Base-by-base conservation (phyloP, 2,113 vertebrate species). In the Brachyistius frenatus region DNA sequence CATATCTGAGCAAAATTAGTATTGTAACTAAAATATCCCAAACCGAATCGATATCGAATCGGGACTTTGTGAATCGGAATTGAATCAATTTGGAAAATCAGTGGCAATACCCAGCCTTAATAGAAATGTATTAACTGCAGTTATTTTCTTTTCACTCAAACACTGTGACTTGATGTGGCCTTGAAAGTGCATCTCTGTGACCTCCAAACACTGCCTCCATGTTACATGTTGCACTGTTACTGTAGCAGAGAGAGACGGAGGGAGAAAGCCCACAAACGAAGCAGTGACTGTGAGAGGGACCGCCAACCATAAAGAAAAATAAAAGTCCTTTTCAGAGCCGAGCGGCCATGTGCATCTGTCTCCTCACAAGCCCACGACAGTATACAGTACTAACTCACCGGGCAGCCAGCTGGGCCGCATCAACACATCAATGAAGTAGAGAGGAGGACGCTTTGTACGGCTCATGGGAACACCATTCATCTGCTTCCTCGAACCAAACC, bases 361-460 rank as follows among this genome's bases (percentile, higher is more conserved):
- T 72, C 16, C 53, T 71, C 60, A 80, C 80, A 66, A 80, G 71
- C 74, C 58, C 80, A 78, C 66, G 81, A 77, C 72, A 76, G 75
- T 75, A 57, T 68, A 83, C 80, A 84, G 83, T 75, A 50, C 61
- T 75, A 54, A 67, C 80, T 81, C 66, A 63, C 64, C 76, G 83
- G 61, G 85, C 78, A 76, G 81, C 86, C 88, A 82, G 83, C 87
- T 91, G 86, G 89, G 75, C 76, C 60, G 44, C 85, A 89, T 86
- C 83, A 74, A 86, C 90, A 87, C 88, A 86, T 86, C 87, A 90
- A 80, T 89, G 88, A 86, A 88, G 78, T 61, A 76, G 90, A 87
- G 78, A 89, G 67, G 58, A 85, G 81, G 68, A 65, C 56, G 37
- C 78, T 77, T 86, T 89, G 89, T 89, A 89, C 85, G 23, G 78